phyloP scores from a whole-genome alignment of 2,113 vertebrate species.

The Euleptes europaea region DNA sequence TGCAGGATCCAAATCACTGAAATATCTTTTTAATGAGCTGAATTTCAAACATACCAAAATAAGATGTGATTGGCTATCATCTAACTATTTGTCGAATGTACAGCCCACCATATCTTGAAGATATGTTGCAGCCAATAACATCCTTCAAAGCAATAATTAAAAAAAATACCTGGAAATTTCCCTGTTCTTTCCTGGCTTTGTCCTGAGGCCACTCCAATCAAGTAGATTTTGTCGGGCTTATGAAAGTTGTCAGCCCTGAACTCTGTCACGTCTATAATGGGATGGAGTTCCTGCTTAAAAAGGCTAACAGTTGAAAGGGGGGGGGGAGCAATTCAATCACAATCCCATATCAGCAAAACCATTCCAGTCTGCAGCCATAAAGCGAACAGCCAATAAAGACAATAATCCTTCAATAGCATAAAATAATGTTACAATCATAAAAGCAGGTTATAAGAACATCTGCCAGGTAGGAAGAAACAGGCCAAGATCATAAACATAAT shows the following conservation, averaged over 20 bases:
- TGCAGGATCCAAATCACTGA: not conserved
- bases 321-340: too few species aligned
- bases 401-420: too few species aligned
- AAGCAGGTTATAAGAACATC: too few species aligned
- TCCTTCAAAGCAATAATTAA: not conserved
- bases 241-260: not conserved
- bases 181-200: not conserved
- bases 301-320: too few species aligned
- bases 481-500: too few species aligned
- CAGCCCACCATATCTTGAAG: not conserved
- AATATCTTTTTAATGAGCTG: not conserved
- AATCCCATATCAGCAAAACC: too few species aligned
- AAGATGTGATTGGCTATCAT: not conserved
- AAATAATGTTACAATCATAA: too few species aligned
- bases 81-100: not conserved
- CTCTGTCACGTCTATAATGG: not conserved
- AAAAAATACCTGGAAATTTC: not conserved
- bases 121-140: not conserved
- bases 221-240: not conserved
- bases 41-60: slow-evolving; percentile 14
- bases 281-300: not conserved
- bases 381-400: too few species aligned
- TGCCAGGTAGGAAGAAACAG: too few species aligned
- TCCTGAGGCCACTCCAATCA: not conserved
- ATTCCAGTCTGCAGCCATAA: too few species aligned